Percentiles rank a stretch among this genome's conserved stretches.
phyloP scores from a whole-genome alignment of 2,797 vertebrate genomes.

The Macrochelys suwanniensis region DNA sequence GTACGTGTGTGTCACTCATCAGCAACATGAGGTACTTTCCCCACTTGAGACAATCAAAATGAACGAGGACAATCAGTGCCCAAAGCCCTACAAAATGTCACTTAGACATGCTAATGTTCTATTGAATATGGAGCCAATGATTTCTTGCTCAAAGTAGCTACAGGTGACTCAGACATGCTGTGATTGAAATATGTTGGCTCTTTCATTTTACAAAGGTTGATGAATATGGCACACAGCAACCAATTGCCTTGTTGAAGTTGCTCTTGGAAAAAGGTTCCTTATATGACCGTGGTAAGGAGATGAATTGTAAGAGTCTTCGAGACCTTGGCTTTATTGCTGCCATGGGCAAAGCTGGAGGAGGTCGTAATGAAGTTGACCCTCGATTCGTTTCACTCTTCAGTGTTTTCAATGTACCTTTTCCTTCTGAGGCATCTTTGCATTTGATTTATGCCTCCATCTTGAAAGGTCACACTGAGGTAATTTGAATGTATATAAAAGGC shows the following conservation, averaged over 20 bases:
- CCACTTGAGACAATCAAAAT: background rate
- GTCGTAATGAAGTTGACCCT: constrained; percentile 94
- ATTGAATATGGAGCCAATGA: background rate
- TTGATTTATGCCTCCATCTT: constrained; percentile 94
- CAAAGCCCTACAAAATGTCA: background rate
- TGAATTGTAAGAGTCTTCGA: constrained; percentile 92
- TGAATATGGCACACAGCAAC: constrained; percentile 96
- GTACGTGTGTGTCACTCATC: background rate
- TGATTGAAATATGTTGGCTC: background rate
- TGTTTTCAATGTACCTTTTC: constrained; percentile 93
- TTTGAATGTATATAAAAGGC: background rate
- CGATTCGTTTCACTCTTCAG: constrained; percentile 94
- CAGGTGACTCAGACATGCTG: background rate
- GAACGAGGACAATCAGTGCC: background rate
- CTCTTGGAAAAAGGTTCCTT: constrained; percentile 92
- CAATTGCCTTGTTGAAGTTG: constrained; percentile 94
- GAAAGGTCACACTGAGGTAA: constrained; percentile 92
- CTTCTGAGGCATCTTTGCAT: constrained; percentile 88
- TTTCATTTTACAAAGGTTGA: constrained; percentile 86
- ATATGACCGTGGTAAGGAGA: constrained; percentile 94
- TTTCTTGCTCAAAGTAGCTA: background rate
- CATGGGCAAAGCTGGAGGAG: constrained; percentile 97
- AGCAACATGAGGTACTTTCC: background rate
- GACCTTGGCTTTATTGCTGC: constrained; percentile 94
- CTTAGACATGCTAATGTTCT: background rate